Conservation (phyloP, 2,888 invertebrate species). For the Amphiduros pacificus region DNA sequence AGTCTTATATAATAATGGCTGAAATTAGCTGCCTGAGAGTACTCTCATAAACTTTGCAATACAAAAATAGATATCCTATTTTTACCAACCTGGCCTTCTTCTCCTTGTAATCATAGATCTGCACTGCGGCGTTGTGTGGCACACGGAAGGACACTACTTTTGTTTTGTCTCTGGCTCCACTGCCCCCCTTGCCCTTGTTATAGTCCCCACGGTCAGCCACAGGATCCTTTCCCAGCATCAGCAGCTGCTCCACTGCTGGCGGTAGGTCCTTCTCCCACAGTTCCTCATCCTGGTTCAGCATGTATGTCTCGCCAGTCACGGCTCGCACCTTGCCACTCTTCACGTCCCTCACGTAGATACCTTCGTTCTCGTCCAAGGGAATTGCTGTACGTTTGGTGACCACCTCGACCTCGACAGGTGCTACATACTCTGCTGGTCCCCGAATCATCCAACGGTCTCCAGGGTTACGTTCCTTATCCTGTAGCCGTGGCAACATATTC, state of each 20-base stretch:
- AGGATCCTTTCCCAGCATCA: slow-evolving; percentile 56
- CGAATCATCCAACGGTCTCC: slow-evolving; percentile 64
- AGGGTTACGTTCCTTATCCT: slow-evolving; percentile 52
- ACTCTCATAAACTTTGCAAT: background rate
- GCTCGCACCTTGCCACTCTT: slow-evolving; percentile 61
- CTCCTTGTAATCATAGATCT: slow-evolving; percentile 64
- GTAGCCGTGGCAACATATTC: too few relatives aligned
- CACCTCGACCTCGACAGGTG: slow-evolving; percentile 63
- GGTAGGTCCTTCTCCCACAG: slow-evolving; percentile 59
- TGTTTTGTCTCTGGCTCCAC: slow-evolving; percentile 25
- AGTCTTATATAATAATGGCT: too few relatives aligned
- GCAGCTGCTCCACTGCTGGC: slow-evolving; percentile 55
- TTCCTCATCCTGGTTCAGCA: slow-evolving; percentile 62
- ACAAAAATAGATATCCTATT: too few relatives aligned
- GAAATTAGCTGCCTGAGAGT: background rate
- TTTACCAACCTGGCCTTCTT: slow-evolving; percentile 62
- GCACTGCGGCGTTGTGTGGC: slow-evolving; percentile 64
- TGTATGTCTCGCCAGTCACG: slow-evolving; percentile 62
- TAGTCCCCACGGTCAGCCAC: slow-evolving; percentile 57
- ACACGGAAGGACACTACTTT: slow-evolving; percentile 60
- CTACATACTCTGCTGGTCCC: slow-evolving; percentile 63
- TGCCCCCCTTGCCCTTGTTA: background rate
- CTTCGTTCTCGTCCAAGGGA: slow-evolving; percentile 64
- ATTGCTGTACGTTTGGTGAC: slow-evolving; percentile 59
- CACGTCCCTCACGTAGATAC: slow-evolving; percentile 62